phyloP scores from a whole-genome alignment of 2,113 vertebrate species.

The Verasper variegatus region DNA sequence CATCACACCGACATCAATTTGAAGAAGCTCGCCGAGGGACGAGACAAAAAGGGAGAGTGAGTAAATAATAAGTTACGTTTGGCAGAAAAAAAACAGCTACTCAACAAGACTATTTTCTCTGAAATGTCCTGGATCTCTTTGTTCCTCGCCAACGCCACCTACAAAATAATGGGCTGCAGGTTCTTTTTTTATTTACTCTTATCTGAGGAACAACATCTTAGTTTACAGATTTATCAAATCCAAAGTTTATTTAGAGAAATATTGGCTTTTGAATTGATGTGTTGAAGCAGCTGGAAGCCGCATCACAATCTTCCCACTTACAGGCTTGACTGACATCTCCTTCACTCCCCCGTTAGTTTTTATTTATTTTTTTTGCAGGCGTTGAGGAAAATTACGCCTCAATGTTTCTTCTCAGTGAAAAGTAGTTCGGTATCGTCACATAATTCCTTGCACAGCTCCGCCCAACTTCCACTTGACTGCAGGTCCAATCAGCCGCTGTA shows the following conservation, averaged over 20 bases:
- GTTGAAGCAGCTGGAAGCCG: neutral
- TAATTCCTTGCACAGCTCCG: neutral
- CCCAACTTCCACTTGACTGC: neutral
- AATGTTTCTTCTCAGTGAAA: neutral
- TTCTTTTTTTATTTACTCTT: too few species aligned
- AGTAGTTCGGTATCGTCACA: neutral
- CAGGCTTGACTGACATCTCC: neutral
- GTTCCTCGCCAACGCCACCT: too few species aligned
- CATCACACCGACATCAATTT: slow-evolving; percentile 23
- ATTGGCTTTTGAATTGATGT: neutral
- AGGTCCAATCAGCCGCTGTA: neutral
- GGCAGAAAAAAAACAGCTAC: slow-evolving; percentile 25
- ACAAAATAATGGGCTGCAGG: too few species aligned
- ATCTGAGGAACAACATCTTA: too few species aligned
- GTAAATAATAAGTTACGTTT: slow-evolving; percentile 28
- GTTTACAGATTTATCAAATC: neutral
- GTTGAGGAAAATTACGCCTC: neutral
- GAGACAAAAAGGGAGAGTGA: slow-evolving; percentile 3
- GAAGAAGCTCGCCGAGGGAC: neutral
- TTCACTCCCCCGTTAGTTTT: neutral
- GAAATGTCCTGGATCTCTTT: too few species aligned
- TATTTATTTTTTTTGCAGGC: neutral
- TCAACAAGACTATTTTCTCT: too few species aligned
- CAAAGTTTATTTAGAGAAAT: neutral
- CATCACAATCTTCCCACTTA: neutral